These are phyloP conservation scores for Drosophila truncata DNA, from an alignment of 1,140 invertebrate species.

Conservation along the genomic window DNA sequence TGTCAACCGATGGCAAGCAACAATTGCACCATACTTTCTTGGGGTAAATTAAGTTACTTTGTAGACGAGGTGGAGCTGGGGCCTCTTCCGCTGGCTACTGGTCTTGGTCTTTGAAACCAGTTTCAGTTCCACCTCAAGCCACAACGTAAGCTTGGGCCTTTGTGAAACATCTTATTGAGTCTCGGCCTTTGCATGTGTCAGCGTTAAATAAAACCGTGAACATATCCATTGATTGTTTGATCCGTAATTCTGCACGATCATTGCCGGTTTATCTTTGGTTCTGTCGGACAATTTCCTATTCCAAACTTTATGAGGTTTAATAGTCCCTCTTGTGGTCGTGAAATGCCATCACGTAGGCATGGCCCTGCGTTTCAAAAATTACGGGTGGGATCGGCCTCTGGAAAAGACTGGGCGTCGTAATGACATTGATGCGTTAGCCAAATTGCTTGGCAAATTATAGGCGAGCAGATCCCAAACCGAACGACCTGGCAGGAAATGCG, in stretches of 20 bases:
- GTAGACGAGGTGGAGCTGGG: slow-evolving; percentile 34
- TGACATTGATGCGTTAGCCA: slow-evolving; percentile 71
- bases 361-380: slow-evolving; percentile 46
- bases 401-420: slow-evolving; percentile 51
- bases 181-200: slow-evolving; percentile 66
- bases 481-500: slow-evolving; percentile 71
- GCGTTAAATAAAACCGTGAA: slow-evolving; percentile 78
- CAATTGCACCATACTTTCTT: slow-evolving; percentile 67
- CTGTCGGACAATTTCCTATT: slow-evolving; percentile 67
- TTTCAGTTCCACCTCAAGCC: slow-evolving; percentile 21
- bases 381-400: slow-evolving; percentile 23
- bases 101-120: slow-evolving; percentile 65
- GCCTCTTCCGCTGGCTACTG: slow-evolving; percentile 72
- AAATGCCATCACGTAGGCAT: slow-evolving; percentile 70
- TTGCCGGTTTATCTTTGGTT: slow-evolving; percentile 72
- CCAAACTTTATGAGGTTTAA: slow-evolving; percentile 56
- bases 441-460: slow-evolving; percentile 77
- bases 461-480: slow-evolving; percentile 1
- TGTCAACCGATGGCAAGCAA: slow-evolving; percentile 34
- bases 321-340: background rate
- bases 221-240: slow-evolving; percentile 76
- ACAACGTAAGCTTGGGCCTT: slow-evolving; percentile 7
- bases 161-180: slow-evolving; percentile 55
- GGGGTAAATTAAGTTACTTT: slow-evolving; percentile 80
- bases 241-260: slow-evolving; percentile 71